Evolutionary conservation across 2,797 vertebrate species (phyloP).

Genomic region (Peromyscus aztecus): DNA sequence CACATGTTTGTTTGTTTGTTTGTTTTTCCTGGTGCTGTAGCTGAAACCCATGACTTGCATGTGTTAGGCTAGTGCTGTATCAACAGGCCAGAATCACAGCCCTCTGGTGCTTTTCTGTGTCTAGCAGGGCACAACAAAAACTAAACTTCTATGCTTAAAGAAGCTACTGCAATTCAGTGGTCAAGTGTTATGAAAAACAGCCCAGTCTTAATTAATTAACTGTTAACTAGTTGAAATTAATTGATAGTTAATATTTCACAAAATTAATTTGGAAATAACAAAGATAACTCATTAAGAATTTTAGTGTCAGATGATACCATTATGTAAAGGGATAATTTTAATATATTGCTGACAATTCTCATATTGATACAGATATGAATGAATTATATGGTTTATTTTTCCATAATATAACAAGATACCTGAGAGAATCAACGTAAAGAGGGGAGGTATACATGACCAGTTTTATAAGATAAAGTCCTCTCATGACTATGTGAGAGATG

Average conservation of each 20-base stretch:
- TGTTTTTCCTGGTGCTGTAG: background rate
- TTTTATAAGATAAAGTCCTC: background rate
- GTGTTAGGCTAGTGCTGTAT: background rate
- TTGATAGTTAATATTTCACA: background rate
- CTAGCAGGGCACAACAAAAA: background rate
- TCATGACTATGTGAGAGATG: background rate
- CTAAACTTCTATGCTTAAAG: background rate
- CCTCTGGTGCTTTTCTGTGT: background rate
- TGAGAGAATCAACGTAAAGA: background rate
- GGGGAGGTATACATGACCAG: too few relatives aligned
- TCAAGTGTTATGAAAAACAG: background rate
- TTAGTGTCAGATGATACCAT: conserved; percentile 27
- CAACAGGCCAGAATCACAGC: background rate
- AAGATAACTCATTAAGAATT: background rate
- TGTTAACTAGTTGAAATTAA: background rate
- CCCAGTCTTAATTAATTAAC: background rate
- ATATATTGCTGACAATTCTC: background rate
- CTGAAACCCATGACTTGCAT: background rate
- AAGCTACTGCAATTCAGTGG: background rate
- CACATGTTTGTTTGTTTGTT: background rate
- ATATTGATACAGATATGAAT: background rate
- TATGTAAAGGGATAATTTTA: background rate
- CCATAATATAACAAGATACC: background rate
- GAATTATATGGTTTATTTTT: background rate
- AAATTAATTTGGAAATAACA: conserved; percentile 19